Conservation (phyloP, 2,797 vertebrate genomes). For the Threskiornis aethiopicus region DNA sequence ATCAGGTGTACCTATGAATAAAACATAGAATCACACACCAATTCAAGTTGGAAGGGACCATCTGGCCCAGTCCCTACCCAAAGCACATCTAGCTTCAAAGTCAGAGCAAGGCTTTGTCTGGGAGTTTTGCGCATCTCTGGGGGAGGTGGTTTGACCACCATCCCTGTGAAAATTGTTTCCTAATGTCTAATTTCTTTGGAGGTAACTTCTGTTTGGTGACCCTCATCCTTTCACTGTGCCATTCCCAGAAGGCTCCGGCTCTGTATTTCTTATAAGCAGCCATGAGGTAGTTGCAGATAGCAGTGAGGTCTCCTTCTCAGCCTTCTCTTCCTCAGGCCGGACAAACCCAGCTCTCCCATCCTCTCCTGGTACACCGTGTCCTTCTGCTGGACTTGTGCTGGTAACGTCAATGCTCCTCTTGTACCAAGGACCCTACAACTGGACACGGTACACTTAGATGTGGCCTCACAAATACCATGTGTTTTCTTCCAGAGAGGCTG, state of each 20-base stretch:
- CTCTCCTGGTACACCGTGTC: neutral
- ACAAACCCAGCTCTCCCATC: neutral
- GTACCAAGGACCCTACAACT: neutral
- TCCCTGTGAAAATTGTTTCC: neutral
- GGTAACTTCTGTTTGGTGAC: neutral
- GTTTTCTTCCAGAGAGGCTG: neutral
- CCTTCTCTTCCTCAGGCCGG: neutral
- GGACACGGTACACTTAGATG: rapidly evolving
- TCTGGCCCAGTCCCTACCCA: neutral
- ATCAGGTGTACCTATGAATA: neutral
- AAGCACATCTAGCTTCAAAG: neutral
- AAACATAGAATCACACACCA: neutral
- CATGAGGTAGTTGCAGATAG: neutral
- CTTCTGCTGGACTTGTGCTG: neutral
- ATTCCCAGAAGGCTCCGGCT: neutral
- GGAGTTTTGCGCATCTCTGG: neutral
- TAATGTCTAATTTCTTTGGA: neutral
- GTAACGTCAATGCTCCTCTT: neutral
- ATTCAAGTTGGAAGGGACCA: neutral
- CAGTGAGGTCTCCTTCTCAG: neutral
- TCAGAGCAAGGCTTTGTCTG: neutral
- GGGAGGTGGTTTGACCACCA: neutral
- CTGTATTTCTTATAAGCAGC: neutral
- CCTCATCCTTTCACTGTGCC: neutral
- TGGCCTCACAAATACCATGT: rapidly evolving